phyloP scores from a whole-genome alignment of 2,888 invertebrate species.

The Epirrhoe alternata region DNA sequence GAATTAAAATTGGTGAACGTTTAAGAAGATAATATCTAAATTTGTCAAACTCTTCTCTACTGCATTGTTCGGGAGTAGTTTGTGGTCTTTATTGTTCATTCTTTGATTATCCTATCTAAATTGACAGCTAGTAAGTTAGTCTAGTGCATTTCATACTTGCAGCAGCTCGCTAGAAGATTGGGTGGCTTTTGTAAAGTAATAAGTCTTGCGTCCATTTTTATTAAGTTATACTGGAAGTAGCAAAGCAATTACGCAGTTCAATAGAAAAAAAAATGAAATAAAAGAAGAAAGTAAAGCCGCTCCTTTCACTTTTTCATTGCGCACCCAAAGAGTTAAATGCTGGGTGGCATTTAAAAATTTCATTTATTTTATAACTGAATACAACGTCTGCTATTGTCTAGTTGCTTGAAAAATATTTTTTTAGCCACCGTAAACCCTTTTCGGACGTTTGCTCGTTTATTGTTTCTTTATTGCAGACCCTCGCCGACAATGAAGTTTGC shows the following conservation, averaged over 20 bases:
- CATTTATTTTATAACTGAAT: conserved; percentile 66
- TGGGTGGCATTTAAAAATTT: conserved; percentile 61
- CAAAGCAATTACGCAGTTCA: conserved; percentile 35
- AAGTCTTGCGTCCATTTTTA: neutral
- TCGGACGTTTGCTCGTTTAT: conserved; percentile 71
- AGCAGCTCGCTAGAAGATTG: neutral
- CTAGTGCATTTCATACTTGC: neutral
- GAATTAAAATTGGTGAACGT: no score
- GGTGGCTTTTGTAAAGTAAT: neutral
- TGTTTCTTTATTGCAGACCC: conserved; percentile 70
- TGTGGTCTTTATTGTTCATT: conserved; percentile 42
- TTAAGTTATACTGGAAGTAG: conserved; percentile 21
- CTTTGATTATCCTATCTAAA: conserved; percentile 35
- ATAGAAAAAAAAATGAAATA: conserved; percentile 54
- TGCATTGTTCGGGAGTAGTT: conserved; percentile 40
- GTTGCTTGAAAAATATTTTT: conserved; percentile 64
- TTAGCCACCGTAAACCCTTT: conserved; percentile 67
- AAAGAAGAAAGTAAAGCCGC: conserved; percentile 64
- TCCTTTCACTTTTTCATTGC: conserved; percentile 61
- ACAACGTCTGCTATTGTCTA: conserved; percentile 67
- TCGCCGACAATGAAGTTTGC: conserved; percentile 69
- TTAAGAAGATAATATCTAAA: no score
- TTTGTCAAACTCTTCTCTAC: conserved; percentile 22
- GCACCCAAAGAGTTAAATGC: conserved; percentile 54
- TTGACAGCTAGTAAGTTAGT: conserved; percentile 14